Conservation (phyloP, 1,140 invertebrate genomes). For the Lucilia cuprina region DNA sequence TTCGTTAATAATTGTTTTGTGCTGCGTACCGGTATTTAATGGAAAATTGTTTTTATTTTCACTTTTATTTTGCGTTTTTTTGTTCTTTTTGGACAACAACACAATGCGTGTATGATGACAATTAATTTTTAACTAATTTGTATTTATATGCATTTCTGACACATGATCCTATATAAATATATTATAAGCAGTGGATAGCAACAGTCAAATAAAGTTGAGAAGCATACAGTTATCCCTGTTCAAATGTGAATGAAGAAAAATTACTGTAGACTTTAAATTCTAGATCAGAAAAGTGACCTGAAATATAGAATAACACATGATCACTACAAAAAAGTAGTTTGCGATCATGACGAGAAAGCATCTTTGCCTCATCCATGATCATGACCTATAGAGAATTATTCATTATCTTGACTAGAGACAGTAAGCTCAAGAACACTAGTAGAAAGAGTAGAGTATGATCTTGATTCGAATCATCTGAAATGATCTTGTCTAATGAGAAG, state of each 20-base stretch:
- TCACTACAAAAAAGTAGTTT: too few relatives aligned
- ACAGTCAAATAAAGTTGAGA: neutral
- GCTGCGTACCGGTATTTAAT: slow-evolving; percentile 27
- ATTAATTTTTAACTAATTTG: slow-evolving; percentile 61
- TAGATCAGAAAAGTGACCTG: neutral
- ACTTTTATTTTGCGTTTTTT: neutral
- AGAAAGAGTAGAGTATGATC: too few relatives aligned
- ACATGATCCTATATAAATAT: slow-evolving; percentile 19
- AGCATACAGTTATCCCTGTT: neutral
- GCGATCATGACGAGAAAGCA: too few relatives aligned
- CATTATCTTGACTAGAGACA: too few relatives aligned
- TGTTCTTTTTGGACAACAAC: too few relatives aligned
- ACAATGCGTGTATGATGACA: slow-evolving; percentile 59
- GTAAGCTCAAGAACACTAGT: too few relatives aligned
- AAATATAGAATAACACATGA: too few relatives aligned
- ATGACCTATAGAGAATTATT: too few relatives aligned
- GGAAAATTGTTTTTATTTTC: neutral
- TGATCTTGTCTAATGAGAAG: too few relatives aligned
- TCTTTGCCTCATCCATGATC: too few relatives aligned
- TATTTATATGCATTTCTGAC: slow-evolving; percentile 32
- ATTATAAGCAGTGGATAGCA: neutral
- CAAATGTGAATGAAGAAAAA: neutral
- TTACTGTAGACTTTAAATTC: neutral
- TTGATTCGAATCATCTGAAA: too few relatives aligned
- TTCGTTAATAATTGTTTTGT: neutral